These are phyloP conservation scores for Bombus polaris DNA, from an alignment of 1,140 invertebrate species.

Conservation along the genomic window DNA sequence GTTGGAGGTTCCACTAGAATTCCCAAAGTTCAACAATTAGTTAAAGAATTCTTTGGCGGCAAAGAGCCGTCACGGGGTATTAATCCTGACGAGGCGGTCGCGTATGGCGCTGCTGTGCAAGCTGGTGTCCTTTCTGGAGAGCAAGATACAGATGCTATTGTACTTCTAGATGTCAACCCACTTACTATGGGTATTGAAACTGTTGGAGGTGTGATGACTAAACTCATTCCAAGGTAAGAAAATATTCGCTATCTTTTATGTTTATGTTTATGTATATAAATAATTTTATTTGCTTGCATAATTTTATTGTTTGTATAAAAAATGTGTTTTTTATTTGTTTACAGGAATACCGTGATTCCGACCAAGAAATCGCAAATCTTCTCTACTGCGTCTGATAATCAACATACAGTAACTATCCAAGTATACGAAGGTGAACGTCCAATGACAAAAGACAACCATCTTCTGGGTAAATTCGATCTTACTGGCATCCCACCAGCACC, in stretches of 20 bases:
- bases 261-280: background rate
- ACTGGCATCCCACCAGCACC: conserved; percentile 99
- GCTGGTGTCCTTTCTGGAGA: conserved; percentile 95
- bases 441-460: conserved; percentile 99
- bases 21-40: conserved; percentile 98
- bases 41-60: conserved; percentile 99
- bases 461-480: conserved; percentile 98
- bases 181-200: conserved; percentile 99
- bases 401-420: conserved; percentile 99
- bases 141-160: conserved; percentile 97
- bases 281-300: conserved; percentile 1
- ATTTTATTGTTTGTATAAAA: conserved; percentile 4
- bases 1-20: conserved; percentile 99
- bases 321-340: background rate
- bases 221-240: conserved; percentile 91
- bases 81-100: conserved; percentile 99
- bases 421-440: conserved; percentile 98
- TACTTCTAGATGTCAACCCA: conserved; percentile 98
- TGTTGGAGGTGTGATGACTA: conserved; percentile 99
- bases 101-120: conserved; percentile 99
- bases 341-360: conserved; percentile 98
- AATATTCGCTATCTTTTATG: no score
- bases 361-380: conserved; percentile 99
- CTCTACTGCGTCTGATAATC: conserved; percentile 99
- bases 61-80: conserved; percentile 99